Evolutionary conservation across 2,113 vertebrate species (phyloP), one percentile per base, ranked within the genome.

Genomic region (Phrynosoma platyrhinos): DNA sequence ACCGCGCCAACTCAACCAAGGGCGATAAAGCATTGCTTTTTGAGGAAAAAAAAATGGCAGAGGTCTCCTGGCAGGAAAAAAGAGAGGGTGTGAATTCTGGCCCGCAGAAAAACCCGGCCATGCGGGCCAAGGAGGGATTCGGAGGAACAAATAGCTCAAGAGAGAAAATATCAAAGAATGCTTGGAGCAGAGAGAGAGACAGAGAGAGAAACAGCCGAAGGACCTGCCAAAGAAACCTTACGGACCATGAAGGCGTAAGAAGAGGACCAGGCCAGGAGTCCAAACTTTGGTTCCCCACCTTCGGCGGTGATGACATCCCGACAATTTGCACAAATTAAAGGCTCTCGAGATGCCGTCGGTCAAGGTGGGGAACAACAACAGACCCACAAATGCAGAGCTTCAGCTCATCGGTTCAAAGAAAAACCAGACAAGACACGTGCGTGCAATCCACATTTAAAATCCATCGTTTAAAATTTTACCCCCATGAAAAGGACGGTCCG

Each of bases 201-300:
- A 36, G 36, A 21, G 23, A 25, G 55, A 1, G 2, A n/a, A 62
- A 47, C 5, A 47, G 47, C 47, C 3, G 58, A 6, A 18, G 64
- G 64, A 18, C 30, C 79, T 88, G 86, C 86, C 86, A 88, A 88
- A 80, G 69, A 88, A 82, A 68, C n/a, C 36, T 77, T 82, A 64
- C 27, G 30, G 79, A 88, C 36, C 86, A 72, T 76, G 79, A 82
- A 88, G 86, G 86, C 40, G 58, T 53, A 53, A 83, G 72, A 36
- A 40, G 72, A 68, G 47, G 47, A 47, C 47, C 47, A 47, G 47
- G 47, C 47, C 47, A 47, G 47, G 47, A 47, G 47, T 47, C 47
- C 47, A 47, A 47, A 47, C 47, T 47, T 47, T 47, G 47, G 52
- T 40, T 40, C 32, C 78, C 36, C 25, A 16, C 23, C 55, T 58